Evolutionary conservation across 2,113 vertebrate genomes (phyloP).

Genomic region (Symphodus melops): DNA sequence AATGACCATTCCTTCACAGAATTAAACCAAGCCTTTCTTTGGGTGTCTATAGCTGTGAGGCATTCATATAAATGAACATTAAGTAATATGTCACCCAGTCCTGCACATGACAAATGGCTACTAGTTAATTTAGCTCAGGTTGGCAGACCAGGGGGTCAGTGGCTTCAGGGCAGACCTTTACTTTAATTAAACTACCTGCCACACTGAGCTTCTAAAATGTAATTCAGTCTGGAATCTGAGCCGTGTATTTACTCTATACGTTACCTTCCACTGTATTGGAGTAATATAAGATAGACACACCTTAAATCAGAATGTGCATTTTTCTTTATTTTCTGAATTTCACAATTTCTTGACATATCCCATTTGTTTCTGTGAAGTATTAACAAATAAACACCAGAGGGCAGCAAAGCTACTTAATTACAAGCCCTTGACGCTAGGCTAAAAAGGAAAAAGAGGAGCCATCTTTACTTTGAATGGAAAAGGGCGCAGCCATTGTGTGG

Average conservation of each 20-base stretch:
- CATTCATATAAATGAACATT: slow-evolving; percentile 65
- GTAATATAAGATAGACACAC: not conserved
- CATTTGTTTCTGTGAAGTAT: slow-evolving; percentile 13
- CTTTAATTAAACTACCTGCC: slow-evolving; percentile 74
- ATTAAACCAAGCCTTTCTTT: slow-evolving; percentile 33
- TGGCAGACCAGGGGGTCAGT: slow-evolving; percentile 59
- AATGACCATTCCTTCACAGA: slow-evolving; percentile 26
- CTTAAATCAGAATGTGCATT: not conserved
- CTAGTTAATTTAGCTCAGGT: slow-evolving; percentile 54
- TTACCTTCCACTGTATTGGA: not conserved
- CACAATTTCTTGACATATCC: not conserved
- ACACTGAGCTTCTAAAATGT: slow-evolving; percentile 43
- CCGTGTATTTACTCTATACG: slow-evolving; percentile 32
- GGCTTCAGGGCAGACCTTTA: slow-evolving; percentile 63
- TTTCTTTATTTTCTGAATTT: not conserved
- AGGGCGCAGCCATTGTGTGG: slow-evolving; percentile 12
- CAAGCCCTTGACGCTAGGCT: not conserved
- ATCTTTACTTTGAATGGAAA: slow-evolving; percentile 57
- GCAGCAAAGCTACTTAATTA: slow-evolving; percentile 60
- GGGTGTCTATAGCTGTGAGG: slow-evolving; percentile 28
- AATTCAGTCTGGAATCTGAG: slow-evolving; percentile 21
- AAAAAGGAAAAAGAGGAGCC: slow-evolving; percentile 25
- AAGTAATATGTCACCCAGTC: slow-evolving; percentile 66
- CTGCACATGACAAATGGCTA: slow-evolving; percentile 62
- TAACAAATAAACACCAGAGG: slow-evolving; percentile 63